Percentiles rank a stretch among this genome's conserved stretches.
These are phyloP conservation scores for Perca flavescens DNA, from an alignment of 2,113 vertebrate species.

Conservation along the genomic window DNA sequence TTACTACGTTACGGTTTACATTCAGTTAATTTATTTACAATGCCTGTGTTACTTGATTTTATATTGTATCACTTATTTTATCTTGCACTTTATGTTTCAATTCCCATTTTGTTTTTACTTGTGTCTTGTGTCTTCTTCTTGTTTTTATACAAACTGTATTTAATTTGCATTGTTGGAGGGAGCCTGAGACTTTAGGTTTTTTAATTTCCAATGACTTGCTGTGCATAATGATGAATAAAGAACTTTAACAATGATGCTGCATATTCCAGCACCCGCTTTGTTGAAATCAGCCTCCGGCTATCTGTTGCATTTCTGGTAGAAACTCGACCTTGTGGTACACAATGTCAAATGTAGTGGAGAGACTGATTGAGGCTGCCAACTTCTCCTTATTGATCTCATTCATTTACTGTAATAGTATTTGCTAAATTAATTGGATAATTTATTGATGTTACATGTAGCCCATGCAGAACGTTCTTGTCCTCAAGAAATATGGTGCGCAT, in stretches of 20 bases:
- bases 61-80: too few relatives aligned
- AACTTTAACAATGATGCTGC: background rate
- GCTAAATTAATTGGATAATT: conserved; percentile 29
- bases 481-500: background rate
- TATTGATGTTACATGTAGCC: background rate
- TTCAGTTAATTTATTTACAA: background rate
- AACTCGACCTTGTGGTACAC: conserved; percentile 24
- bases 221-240: too few relatives aligned
- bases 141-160: too few relatives aligned
- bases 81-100: too few relatives aligned
- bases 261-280: conserved; percentile 2
- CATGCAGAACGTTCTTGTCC: background rate
- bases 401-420: conserved; percentile 22
- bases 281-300: conserved; percentile 17
- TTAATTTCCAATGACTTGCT: too few relatives aligned
- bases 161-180: background rate
- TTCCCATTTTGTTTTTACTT: too few relatives aligned
- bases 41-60: too few relatives aligned
- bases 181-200: background rate
- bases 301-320: conserved; percentile 2
- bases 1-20: too few relatives aligned
- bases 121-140: too few relatives aligned
- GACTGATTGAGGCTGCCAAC: conserved; percentile 36
- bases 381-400: conserved; percentile 31
- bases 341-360: background rate